A percentile compares a stretch with the other conserved stretches of the same genome.
phyloP scores from a whole-genome alignment of 1,140 invertebrate species.

The Anadara kagoshimensis region DNA sequence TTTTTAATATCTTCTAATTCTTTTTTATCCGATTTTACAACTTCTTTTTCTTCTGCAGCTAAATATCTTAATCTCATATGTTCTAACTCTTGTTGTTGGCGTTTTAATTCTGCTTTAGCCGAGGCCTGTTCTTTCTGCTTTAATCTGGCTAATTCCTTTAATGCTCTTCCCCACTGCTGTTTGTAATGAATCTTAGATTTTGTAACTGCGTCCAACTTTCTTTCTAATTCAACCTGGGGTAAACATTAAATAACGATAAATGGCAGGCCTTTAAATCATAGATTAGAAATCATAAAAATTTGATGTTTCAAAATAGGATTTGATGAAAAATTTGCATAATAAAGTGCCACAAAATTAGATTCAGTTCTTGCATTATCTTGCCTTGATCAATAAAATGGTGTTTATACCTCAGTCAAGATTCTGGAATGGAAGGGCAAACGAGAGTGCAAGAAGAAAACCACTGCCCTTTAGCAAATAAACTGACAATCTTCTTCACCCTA shows the following conservation, averaged over 20 bases:
- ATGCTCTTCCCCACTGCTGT: slow-evolving; percentile 73
- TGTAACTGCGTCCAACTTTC: slow-evolving; percentile 70
- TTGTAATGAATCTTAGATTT: slow-evolving; percentile 75
- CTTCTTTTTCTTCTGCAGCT: slow-evolving; percentile 71
- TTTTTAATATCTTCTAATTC: slow-evolving; percentile 71
- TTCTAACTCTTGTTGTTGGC: slow-evolving; percentile 72
- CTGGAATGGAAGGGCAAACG: no score
- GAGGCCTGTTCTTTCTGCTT: slow-evolving; percentile 72
- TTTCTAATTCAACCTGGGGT: slow-evolving; percentile 71
- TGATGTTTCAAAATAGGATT: no score
- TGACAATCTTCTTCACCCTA: no score
- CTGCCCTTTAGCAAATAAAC: no score
- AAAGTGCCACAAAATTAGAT: no score
- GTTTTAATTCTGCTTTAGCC: slow-evolving; percentile 64
- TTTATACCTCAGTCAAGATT: no score
- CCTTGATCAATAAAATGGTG: no score
- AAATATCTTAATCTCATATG: slow-evolving; percentile 72
- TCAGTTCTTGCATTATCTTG: no score
- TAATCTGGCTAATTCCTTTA: slow-evolving; percentile 71
- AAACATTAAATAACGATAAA: not conserved
- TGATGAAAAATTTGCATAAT: no score
- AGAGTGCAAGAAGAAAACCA: no score
- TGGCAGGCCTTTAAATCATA: no score
- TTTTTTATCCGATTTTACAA: slow-evolving; percentile 68
- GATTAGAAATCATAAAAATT: no score